Conservation (phyloP, 2,113 vertebrate genomes). For the Lampris incognitus region DNA sequence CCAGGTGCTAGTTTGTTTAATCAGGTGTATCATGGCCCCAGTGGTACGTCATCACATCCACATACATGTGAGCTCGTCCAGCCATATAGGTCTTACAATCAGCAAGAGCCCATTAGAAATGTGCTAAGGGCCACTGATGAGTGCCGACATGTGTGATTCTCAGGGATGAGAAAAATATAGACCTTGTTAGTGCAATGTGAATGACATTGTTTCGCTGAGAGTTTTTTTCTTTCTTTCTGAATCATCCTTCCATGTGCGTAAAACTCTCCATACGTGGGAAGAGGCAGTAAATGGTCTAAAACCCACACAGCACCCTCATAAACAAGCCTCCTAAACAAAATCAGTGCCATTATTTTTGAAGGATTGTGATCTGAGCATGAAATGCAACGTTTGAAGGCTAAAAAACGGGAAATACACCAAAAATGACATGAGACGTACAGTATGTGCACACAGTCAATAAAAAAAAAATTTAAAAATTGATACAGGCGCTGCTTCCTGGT, state of each 20-base stretch:
- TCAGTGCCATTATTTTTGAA: neutral
- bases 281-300: constrained; percentile 58
- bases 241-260: constrained; percentile 68
- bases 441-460: too few species aligned
- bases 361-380: neutral
- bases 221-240: constrained; percentile 51
- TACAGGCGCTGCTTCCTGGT: constrained; percentile 38
- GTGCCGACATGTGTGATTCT: constrained; percentile 51
- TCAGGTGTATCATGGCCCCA: constrained; percentile 67
- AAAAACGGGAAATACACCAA: too few species aligned
- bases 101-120: constrained; percentile 41
- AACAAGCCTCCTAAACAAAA: constrained; percentile 50
- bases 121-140: constrained; percentile 27
- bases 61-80: constrained; percentile 65
- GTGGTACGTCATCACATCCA: constrained; percentile 70
- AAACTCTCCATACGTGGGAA: constrained; percentile 68
- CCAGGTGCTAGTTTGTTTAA: constrained; percentile 56
- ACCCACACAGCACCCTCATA: constrained; percentile 69
- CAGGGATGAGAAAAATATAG: constrained; percentile 5
- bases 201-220: constrained; percentile 21
- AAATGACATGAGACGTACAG: too few species aligned
- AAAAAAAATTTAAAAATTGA: too few species aligned
- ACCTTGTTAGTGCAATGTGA: constrained; percentile 65
- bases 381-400: too few species aligned
- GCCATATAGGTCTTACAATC: constrained; percentile 46